Conservation (phyloP, 1,140 invertebrate genomes). For the Cherax quadricarinatus region DNA sequence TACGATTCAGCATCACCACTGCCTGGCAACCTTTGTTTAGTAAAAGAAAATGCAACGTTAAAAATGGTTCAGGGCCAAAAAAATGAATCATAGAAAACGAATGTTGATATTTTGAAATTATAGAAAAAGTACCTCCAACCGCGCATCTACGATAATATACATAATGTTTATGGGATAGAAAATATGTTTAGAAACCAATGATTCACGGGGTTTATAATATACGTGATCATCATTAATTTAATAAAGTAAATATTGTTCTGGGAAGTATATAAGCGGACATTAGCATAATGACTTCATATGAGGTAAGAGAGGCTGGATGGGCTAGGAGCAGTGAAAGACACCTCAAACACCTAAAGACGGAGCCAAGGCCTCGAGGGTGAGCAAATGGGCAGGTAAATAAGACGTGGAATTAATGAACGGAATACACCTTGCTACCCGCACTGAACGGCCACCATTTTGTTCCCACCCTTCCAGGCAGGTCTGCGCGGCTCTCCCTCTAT, state of each 20-base stretch:
- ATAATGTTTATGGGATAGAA: background rate
- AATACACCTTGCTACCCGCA: slow-evolving; percentile 14
- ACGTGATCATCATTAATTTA: background rate
- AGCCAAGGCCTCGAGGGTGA: background rate
- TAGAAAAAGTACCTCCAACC: slow-evolving; percentile 34
- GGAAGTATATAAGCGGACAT: slow-evolving; percentile 25
- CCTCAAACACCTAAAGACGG: background rate
- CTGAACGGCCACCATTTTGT: slow-evolving; percentile 45
- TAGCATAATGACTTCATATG: slow-evolving; percentile 46
- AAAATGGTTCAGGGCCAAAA: slow-evolving; percentile 56
- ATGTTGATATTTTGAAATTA: slow-evolving; percentile 66
- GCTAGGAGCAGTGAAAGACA: background rate
- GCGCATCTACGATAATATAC: background rate
- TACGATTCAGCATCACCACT: slow-evolving; percentile 25
- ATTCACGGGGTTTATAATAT: background rate
- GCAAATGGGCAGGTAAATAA: slow-evolving; percentile 25
- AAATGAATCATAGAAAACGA: slow-evolving; percentile 69
- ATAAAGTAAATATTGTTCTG: slow-evolving; percentile 1
- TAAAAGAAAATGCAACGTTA: slow-evolving; percentile 65
- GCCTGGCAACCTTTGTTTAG: slow-evolving; percentile 61
- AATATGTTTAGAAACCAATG: background rate
- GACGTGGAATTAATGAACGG: slow-evolving; percentile 47
- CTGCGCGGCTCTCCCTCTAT: background rate
- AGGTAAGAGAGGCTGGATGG: too few species aligned
- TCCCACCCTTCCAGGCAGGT: slow-evolving; percentile 23